Conservation (phyloP, 2,797 vertebrate species). For the Scleropages formosus region DNA sequence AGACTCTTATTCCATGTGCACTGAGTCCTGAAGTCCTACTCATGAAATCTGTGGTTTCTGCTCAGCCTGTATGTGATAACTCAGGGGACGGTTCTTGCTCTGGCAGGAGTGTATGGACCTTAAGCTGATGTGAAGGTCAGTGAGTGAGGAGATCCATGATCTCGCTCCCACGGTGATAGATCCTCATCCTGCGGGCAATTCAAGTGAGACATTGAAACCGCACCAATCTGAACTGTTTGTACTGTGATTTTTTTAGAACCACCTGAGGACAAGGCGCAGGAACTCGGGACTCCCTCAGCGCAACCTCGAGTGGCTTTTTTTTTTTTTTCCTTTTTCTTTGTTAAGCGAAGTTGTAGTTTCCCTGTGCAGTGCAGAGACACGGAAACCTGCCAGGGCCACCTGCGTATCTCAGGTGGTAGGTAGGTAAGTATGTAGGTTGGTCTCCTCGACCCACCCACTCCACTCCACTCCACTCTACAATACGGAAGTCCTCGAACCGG, state of each 20-base stretch:
- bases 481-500: conserved; percentile 1
- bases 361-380: no score
- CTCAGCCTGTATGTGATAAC: conserved; percentile 1
- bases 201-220: conserved; percentile 60
- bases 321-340: no score
- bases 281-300: no score
- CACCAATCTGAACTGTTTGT: no score
- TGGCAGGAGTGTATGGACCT: conserved; percentile 84
- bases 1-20: no score
- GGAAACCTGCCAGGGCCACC: background rate
- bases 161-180: conserved; percentile 84
- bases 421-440: no score
- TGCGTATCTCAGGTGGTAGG: background rate
- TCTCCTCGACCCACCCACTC: background rate
- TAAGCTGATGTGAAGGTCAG: conserved; percentile 87
- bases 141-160: conserved; percentile 88
- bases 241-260: no score
- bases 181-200: conserved; percentile 78
- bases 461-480: no score
- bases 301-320: no score
- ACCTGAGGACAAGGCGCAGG: no score
- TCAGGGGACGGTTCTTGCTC: conserved; percentile 82
- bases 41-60: background rate
- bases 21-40: background rate
- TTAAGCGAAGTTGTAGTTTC: no score